Conservation (phyloP, 2,888 invertebrate species). For the Nematopogon swammerdamellus region DNA sequence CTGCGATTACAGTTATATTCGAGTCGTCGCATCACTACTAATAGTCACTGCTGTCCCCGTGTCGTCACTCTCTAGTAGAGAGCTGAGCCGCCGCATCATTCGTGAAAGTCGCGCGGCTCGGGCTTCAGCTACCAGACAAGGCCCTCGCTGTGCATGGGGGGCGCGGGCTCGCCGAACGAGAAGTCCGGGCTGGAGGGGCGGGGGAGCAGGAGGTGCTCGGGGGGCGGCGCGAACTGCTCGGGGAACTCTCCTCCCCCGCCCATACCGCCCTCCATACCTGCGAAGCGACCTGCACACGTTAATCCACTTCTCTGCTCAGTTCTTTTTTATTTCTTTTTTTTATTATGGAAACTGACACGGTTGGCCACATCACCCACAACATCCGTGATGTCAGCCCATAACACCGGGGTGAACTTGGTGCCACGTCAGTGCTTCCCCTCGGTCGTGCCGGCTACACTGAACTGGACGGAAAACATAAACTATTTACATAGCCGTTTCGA, state of each 20-base stretch:
- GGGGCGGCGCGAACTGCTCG: slow-evolving; percentile 59
- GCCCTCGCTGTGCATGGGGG: slow-evolving; percentile 43
- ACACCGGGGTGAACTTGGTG: no score
- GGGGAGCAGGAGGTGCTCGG: slow-evolving; percentile 65
- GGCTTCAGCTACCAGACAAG: slow-evolving; percentile 58
- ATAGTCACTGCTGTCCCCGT: no score
- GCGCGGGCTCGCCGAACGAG: slow-evolving; percentile 55
- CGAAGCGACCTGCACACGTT: slow-evolving; percentile 74
- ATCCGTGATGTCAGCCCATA: no score
- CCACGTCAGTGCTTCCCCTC: no score
- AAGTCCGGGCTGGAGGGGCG: slow-evolving; percentile 75
- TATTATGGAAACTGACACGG: no score
- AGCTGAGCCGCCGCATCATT: slow-evolving; percentile 50
- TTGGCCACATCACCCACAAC: no score
- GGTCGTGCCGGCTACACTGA: no score
- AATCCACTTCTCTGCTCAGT: background rate
- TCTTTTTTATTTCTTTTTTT: background rate
- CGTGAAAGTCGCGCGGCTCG: slow-evolving; percentile 58
- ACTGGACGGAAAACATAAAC: no score
- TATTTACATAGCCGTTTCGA: no score
- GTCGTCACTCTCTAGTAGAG: slow-evolving; percentile 19
- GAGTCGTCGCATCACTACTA: no score
- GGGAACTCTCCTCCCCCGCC: slow-evolving; percentile 47
- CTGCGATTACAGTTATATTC: no score
- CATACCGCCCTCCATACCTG: slow-evolving; percentile 66